Conservation (phyloP, 2,888 invertebrate species). For the Sialis fuliginosa region DNA sequence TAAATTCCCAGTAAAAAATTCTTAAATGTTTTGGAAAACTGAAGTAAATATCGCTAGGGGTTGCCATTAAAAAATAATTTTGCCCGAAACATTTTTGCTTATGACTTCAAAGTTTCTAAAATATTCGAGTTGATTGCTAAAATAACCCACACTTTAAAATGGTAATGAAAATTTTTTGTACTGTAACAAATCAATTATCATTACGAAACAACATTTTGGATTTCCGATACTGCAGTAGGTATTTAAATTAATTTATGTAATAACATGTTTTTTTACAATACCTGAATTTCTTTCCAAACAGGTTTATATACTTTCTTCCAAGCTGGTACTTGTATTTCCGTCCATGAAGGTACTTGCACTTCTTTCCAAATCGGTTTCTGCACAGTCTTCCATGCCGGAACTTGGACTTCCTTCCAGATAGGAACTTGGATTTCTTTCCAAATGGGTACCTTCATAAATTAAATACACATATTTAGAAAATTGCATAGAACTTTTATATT, state of each 20-base stretch:
- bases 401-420: conserved; percentile 44
- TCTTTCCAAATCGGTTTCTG: conserved; percentile 64
- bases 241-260: conserved; percentile 19
- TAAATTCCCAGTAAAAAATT: too few species aligned
- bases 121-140: too few species aligned
- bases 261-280: conserved; percentile 29
- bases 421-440: conserved; percentile 46
- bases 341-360: conserved; percentile 61
- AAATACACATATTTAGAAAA: conserved; percentile 22
- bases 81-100: too few species aligned
- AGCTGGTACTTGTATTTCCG: conserved; percentile 51
- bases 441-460: conserved; percentile 26
- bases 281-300: conserved; percentile 53
- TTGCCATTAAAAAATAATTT: too few species aligned
- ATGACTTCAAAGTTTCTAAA: too few species aligned
- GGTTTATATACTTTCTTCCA: conserved; percentile 42
- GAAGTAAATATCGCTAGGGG: too few species aligned
- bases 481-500: conserved; percentile 19
- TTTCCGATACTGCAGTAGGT: conserved; percentile 44
- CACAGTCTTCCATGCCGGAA: conserved; percentile 44
- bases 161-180: too few species aligned
- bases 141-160: too few species aligned
- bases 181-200: too few species aligned
- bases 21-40: too few species aligned
- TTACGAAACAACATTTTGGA: conserved; percentile 25